These are phyloP conservation scores for Latrodectus hesperus DNA, from an alignment of 2,888 invertebrate genomes.

Conservation along the genomic window DNA sequence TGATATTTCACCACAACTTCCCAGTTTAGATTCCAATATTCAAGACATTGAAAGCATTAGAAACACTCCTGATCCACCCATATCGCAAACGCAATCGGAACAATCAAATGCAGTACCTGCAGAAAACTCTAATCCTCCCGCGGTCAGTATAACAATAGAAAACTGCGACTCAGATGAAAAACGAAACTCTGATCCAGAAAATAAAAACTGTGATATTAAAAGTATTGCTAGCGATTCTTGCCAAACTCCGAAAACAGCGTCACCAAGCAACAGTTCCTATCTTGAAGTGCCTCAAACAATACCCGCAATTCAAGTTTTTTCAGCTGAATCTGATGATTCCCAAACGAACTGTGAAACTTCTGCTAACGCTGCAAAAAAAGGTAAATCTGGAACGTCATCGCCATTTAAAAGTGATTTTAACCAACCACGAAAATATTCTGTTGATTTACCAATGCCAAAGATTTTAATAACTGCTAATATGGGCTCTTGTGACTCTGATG, in stretches of 20 bases:
- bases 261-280: constrained; percentile 64
- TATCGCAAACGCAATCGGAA: constrained; percentile 12
- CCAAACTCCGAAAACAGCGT: constrained; percentile 34
- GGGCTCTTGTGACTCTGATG: constrained; percentile 84
- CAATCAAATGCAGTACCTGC: constrained; percentile 27
- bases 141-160: constrained; percentile 50
- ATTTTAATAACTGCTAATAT: constrained; percentile 84
- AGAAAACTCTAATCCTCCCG: constrained; percentile 12
- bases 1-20: constrained; percentile 59
- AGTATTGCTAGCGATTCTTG: constrained; percentile 16
- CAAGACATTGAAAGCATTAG: constrained; percentile 12
- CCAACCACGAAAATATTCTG: constrained; percentile 69
- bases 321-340: constrained; percentile 52
- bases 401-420: constrained; percentile 52
- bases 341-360: constrained; percentile 18
- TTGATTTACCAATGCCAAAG: constrained; percentile 71
- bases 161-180: constrained; percentile 52
- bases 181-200: constrained; percentile 50
- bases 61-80: constrained; percentile 9
- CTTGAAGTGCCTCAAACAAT: constrained; percentile 68
- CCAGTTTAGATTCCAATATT: constrained; percentile 1
- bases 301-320: constrained; percentile 59
- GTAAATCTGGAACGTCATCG: constrained; percentile 14
- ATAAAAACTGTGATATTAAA: constrained; percentile 58
- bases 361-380: constrained; percentile 14